These are phyloP conservation scores for Drosophila neocordata DNA, from an alignment of 1,140 invertebrate species.

Conservation along the genomic window DNA sequence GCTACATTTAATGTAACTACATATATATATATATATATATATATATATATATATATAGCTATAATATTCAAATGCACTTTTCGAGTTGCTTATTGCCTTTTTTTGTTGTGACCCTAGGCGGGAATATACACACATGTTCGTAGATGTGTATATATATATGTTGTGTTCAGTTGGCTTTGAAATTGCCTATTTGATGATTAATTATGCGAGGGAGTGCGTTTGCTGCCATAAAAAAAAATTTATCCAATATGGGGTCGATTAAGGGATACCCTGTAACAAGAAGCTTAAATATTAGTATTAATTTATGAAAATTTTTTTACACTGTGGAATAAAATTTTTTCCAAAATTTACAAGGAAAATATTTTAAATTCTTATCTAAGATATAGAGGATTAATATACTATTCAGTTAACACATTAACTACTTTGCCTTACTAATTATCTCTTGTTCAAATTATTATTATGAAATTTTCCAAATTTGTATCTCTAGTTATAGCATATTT, in stretches of 20 bases:
- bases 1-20: constrained; percentile 5
- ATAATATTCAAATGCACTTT: constrained; percentile 25
- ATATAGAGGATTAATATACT: too few relatives aligned
- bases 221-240: not conserved
- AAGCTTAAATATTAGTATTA: too few relatives aligned
- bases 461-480: too few relatives aligned
- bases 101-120: not conserved
- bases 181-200: constrained; percentile 35
- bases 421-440: too few relatives aligned
- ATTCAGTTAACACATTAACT: too few relatives aligned
- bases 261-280: not conserved
- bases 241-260: not conserved
- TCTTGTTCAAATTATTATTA: too few relatives aligned
- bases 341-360: too few relatives aligned
- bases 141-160: not conserved
- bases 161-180: constrained; percentile 7
- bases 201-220: constrained; percentile 22
- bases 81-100: not conserved
- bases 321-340: too few relatives aligned
- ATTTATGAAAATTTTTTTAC: too few relatives aligned
- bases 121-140: not conserved
- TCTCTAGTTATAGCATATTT: too few relatives aligned
- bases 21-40: constrained; percentile 3
- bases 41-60: constrained; percentile 3
- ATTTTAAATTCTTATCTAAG: too few relatives aligned